Evolutionary conservation across 2,797 vertebrate genomes (phyloP).

Genomic region (Limnodromus scolopaceus): DNA sequence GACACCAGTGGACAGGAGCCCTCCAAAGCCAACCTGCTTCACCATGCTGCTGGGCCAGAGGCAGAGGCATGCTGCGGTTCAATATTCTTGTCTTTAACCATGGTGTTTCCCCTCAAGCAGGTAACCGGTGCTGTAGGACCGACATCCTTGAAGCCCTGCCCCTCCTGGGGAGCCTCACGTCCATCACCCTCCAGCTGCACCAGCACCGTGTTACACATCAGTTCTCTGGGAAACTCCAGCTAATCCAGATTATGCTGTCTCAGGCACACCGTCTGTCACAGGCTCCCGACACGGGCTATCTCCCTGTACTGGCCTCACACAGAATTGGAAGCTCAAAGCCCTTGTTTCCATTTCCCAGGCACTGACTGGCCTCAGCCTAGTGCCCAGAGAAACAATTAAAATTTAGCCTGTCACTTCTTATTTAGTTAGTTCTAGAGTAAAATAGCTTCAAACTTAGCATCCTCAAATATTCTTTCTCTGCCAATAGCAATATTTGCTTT

Average conservation of each 20-base stretch:
- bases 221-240: not conserved
- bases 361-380: not conserved
- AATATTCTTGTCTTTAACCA: not conserved
- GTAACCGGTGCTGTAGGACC: rapidly evolving
- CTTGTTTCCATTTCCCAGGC: not conserved
- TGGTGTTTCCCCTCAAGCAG: not conserved
- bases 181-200: not conserved
- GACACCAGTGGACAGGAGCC: rapidly evolving
- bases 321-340: not conserved
- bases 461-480: not conserved
- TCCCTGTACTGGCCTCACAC: not conserved
- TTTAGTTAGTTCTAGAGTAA: not conserved
- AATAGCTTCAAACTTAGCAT: not conserved
- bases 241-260: not conserved
- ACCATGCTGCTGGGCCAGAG: not conserved
- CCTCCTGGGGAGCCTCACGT: not conserved
- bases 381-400: not conserved
- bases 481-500: not conserved
- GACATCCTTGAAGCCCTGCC: not conserved
- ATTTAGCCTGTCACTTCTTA: constrained; percentile 19
- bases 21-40: not conserved
- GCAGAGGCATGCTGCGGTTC: not conserved
- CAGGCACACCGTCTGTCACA: not conserved
- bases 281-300: rapidly evolving
- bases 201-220: rapidly evolving